Percentiles rank a stretch among this genome's conserved stretches.
Evolutionary conservation across 1,140 invertebrate species (phyloP).

Genomic region (Lepidurus packardi): DNA sequence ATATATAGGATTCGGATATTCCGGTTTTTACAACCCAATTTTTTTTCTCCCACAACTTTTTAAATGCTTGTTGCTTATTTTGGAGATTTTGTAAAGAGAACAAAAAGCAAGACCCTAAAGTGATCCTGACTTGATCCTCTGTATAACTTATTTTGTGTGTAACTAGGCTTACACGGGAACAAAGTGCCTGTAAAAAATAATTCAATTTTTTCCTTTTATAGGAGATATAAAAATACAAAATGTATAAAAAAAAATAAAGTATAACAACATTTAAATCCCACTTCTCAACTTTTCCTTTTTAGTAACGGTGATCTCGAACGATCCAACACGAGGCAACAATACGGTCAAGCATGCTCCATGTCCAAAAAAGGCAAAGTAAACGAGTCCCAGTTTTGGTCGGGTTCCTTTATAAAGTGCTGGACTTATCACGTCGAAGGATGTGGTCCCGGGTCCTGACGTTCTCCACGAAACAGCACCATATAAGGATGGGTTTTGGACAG

Average conservation of each 20-base stretch:
- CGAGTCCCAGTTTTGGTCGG: not conserved
- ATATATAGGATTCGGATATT: not conserved
- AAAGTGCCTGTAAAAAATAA: constrained; percentile 17
- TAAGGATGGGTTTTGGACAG: constrained; percentile 8
- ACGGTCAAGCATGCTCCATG: not conserved
- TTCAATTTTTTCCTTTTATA: constrained; percentile 2
- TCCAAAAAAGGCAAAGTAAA: constrained; percentile 14
- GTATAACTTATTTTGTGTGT: constrained; percentile 14
- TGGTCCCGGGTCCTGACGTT: not conserved
- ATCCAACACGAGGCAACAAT: no score
- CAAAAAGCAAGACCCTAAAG: constrained; percentile 6
- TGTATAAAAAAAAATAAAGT: constrained; percentile 27
- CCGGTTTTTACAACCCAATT: constrained; percentile 22
- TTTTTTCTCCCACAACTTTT: constrained; percentile 17
- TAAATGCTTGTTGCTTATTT: constrained; percentile 23
- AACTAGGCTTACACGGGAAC: constrained; percentile 21
- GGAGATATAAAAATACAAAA: constrained; percentile 26
- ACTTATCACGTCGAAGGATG: not conserved
- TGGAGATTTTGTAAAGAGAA: constrained; percentile 23
- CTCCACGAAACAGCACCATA: not conserved
- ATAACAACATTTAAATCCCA: constrained; percentile 21
- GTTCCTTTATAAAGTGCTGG: not conserved
- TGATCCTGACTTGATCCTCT: not conserved
- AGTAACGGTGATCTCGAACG: no score
- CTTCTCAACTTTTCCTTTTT: constrained; percentile 18